phyloP scores from a whole-genome alignment of 30 jellyfish, hydroid and myxozoan species.

The Hydractinia echinata region DNA sequence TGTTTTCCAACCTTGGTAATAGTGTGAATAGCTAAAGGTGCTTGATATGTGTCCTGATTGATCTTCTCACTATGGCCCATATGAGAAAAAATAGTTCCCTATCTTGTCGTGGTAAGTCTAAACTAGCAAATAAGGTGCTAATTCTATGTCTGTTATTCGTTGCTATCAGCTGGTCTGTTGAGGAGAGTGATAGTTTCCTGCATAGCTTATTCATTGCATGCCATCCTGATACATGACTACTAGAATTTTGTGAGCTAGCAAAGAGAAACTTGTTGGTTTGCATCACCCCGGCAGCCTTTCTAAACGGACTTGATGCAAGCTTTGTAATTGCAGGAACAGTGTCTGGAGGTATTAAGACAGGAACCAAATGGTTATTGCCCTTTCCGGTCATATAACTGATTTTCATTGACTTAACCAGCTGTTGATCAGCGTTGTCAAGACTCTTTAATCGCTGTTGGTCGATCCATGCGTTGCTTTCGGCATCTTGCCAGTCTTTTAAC shows the following conservation, averaged over 20 bases:
- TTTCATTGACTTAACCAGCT: too few species aligned
- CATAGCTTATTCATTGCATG: constrained; percentile 22
- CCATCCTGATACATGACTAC: constrained; percentile 32
- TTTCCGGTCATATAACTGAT: too few species aligned
- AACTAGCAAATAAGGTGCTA: not conserved
- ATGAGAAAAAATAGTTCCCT: not conserved
- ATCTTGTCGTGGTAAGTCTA: not conserved
- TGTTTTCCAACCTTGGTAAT: not conserved
- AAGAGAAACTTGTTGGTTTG: constrained; percentile 11
- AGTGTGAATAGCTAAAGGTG: constrained; percentile 1
- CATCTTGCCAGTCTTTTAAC: too few species aligned
- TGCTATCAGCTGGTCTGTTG: not conserved
- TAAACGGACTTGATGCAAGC: not conserved
- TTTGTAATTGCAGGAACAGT: not conserved
- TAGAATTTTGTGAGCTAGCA: constrained; percentile 26
- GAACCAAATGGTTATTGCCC: not conserved
- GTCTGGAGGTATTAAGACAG: not conserved
- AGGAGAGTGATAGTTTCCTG: not conserved
- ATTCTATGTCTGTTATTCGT: not conserved
- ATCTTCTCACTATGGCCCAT: not conserved
- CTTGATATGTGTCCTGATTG: not conserved
- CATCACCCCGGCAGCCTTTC: constrained; percentile 12
- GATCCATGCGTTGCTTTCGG: too few species aligned
- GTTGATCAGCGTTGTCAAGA: too few species aligned
- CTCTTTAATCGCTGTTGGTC: too few species aligned